Base-by-base conservation (phyloP, 92 coral and sea anemone species). In the Bergia sp. region DNA sequence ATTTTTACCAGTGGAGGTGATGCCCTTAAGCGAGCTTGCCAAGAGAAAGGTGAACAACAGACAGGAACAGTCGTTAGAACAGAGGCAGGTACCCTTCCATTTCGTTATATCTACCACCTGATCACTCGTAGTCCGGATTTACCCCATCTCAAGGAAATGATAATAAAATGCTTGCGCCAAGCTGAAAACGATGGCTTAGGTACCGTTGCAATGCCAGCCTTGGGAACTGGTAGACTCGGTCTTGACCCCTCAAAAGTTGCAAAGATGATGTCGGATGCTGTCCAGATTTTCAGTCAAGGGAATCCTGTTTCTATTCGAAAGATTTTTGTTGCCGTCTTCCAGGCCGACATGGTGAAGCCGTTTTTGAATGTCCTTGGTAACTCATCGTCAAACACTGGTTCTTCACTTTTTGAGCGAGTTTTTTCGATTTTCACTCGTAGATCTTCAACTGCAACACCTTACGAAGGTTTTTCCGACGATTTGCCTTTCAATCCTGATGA, bases 181-280 rank as follows among this genome's bases (percentile, higher is more conserved):
- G 93, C 93, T 2, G 91, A 90, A 16, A 12, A 74, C 5, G 37
- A 69, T 13, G 74, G 91, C 10, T 21, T 94, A 42, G 82, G 64
- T 10, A 90, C 95, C 8, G 89, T 94, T 37, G 86, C 96, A 5
- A 58, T 95, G 3, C 96, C 96, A 37, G 98, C 98, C 18, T 55
- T 95, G 3, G 96, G 95, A 37, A 94, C 96, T 49, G 98, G 96
- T n/a, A 71, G 55, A 15, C 81, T 83, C 3, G 21, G 80, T 9
- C 73, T 79, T 1, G 77, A 53, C 0, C 86, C 90, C 2, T 82
- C 90, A 77, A 89, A 92, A 57, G 92, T 90, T n/a, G 94, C 95
- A 5, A 88, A 92, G 57, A 86, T 88, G 50, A 80, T 93, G 57
- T 36, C 93, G 42, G 71, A 92, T 12, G 94, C 93, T 39, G 69